Base-by-base conservation (phyloP, 2,797 vertebrate genomes). In the Eremophila alpestris region DNA sequence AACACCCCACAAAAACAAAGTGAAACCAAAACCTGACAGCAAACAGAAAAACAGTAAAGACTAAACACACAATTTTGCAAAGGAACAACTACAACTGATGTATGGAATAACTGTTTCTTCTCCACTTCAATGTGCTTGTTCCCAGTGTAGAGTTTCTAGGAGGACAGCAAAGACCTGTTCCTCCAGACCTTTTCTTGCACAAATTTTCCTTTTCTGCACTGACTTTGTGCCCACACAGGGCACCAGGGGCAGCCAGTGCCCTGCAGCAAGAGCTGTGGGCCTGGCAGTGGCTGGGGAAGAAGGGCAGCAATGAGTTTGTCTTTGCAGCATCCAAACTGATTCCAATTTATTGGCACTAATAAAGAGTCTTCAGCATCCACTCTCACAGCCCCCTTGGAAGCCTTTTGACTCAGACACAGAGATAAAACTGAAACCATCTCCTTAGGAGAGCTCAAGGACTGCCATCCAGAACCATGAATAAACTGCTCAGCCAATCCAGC, bases 371-470 rank as follows among this genome's bases (percentile, higher is more conserved):
- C 30, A 68, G 34, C 69, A 34, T 55, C 45, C 40, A 14, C 36
- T 43, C 5, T 43, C 52, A 13, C 0, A 43, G 15, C 11, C 10
- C 16, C 36, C 22, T 64, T 54, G 45, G 77, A 92, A 83, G 34
- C 74, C 54, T 70, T 91, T 64, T 60, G 32, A 43, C 11, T 89
- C n/a, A 22, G 34, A 63, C 30, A 23, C 4, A 4, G 9, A 49
- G 34, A 24, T 38, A 51, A 81, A 94, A 67, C 45, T 85, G 73
- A 93, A 89, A 78, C 40, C 58, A 19, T 73, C 82, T 96, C 87
- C 87, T 89, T 45, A 71, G 84, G 64, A 95, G 95, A 90, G 78
- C 86, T 90, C 11, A 92, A 95, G 68, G 64, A 10, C 41, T 82
- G 68, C 46, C 38, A 76, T 56, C 29, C 48, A 54, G 20, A 91